phyloP scores from a whole-genome alignment of 2,888 invertebrate species.

The Elmis aenea region DNA sequence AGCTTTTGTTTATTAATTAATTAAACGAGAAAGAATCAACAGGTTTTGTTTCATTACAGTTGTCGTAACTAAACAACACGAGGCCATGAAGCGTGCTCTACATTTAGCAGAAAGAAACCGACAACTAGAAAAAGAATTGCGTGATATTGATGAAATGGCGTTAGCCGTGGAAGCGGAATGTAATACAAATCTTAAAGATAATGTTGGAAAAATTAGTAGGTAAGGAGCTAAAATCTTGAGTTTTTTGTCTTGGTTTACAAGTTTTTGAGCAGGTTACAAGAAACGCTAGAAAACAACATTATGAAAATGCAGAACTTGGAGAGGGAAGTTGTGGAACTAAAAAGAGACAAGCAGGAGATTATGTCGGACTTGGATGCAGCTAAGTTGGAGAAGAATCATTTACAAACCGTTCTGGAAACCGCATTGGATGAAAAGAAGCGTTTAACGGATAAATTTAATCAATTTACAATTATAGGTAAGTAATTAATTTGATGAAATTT shows the following conservation, averaged over 20 bases:
- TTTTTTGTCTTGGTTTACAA: not conserved
- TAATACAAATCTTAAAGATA: constrained; percentile 60
- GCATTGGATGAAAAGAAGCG: constrained; percentile 53
- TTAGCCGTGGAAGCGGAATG: constrained; percentile 72
- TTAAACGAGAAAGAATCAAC: too few relatives aligned
- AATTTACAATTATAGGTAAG: constrained; percentile 56
- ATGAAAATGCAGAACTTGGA: constrained; percentile 49
- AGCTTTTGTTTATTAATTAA: too few relatives aligned
- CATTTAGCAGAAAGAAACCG: constrained; percentile 69
- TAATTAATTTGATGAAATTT: too few relatives aligned
- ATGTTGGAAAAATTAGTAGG: constrained; percentile 50
- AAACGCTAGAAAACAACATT: constrained; percentile 47
- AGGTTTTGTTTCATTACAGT: constrained; percentile 37
- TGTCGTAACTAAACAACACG: constrained; percentile 65
- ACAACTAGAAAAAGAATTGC: constrained; percentile 63
- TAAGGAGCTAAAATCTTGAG: constrained; percentile 17
- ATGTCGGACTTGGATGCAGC: constrained; percentile 48
- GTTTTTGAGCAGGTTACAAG: constrained; percentile 38
- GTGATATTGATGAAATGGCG: constrained; percentile 69
- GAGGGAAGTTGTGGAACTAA: constrained; percentile 45
- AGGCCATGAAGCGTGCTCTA: constrained; percentile 73
- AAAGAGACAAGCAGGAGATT: constrained; percentile 46
- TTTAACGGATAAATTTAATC: constrained; percentile 54
- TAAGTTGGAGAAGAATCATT: constrained; percentile 54
- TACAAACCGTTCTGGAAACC: constrained; percentile 54